phyloP scores from a whole-genome alignment of 37 sponge, comb jelly and placozoan genomes.

The Theonella swinhoei region DNA sequence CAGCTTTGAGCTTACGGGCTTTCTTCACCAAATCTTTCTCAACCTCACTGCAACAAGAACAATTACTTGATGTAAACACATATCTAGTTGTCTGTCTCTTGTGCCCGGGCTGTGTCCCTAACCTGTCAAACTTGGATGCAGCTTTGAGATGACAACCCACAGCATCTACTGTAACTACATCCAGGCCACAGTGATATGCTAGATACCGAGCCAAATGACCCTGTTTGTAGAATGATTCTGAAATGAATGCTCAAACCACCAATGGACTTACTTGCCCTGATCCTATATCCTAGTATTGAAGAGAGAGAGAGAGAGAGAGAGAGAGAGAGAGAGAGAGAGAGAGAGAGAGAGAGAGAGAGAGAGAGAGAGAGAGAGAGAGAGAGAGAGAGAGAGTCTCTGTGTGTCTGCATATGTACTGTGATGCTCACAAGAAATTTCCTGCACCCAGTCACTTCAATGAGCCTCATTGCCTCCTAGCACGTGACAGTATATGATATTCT shows the following conservation, averaged over 20 bases:
- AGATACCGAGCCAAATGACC: conserved; percentile 79
- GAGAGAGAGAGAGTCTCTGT: background rate
- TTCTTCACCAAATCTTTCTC: conserved; percentile 10
- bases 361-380: background rate
- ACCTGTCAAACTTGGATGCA: conserved; percentile 70
- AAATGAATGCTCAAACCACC: background rate
- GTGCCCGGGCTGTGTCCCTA: too few species aligned
- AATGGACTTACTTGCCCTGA: conserved; percentile 39
- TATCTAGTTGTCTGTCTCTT: too few species aligned
- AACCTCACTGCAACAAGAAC: conserved; percentile 7
- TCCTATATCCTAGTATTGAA: conserved; percentile 40
- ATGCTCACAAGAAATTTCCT: conserved; percentile 58
- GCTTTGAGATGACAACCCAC: conserved; percentile 51
- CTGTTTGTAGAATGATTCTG: conserved; percentile 14
- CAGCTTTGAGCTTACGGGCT: background rate
- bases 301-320: conserved; percentile 21
- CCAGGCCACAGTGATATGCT: conserved; percentile 61
- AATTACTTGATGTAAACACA: too few species aligned
- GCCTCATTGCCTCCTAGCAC: conserved; percentile 29
- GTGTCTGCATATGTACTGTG: background rate
- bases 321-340: conserved; percentile 27
- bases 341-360: conserved; percentile 41
- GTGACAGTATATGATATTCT: background rate
- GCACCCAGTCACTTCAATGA: conserved; percentile 36
- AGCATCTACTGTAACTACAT: conserved; percentile 72